Evolutionary conservation across 2,797 vertebrate genomes (phyloP).

Genomic region (Coreius guichenoti): DNA sequence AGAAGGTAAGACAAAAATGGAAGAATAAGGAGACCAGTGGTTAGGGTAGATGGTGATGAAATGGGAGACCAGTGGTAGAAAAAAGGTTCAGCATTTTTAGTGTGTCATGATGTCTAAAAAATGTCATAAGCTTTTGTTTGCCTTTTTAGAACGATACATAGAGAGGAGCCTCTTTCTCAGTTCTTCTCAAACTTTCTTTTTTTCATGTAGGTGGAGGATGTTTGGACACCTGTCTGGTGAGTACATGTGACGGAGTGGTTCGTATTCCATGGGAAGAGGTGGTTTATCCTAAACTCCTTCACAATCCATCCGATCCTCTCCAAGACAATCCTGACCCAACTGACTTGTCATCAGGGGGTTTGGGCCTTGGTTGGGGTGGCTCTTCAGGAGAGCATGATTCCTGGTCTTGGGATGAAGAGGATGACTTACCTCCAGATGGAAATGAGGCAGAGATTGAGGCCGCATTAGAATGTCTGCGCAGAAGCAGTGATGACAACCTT

Average conservation of each 20-base stretch:
- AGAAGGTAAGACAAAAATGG: constrained; percentile 70
- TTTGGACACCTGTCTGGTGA: constrained; percentile 88
- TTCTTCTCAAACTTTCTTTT: constrained; percentile 18
- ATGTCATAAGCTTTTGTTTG: background rate
- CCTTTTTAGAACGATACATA: background rate
- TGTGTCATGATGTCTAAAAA: background rate
- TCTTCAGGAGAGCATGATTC: constrained; percentile 79
- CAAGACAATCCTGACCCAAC: constrained; percentile 62
- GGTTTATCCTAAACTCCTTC: constrained; percentile 90
- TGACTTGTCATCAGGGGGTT: constrained; percentile 73
- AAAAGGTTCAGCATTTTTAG: background rate
- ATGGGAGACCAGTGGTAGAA: background rate
- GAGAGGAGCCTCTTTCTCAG: background rate
- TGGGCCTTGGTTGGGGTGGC: constrained; percentile 74
- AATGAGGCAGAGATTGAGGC: constrained; percentile 64
- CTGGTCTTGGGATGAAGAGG: constrained; percentile 82
- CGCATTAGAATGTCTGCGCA: constrained; percentile 60
- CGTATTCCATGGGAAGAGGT: constrained; percentile 88
- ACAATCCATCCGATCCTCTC: constrained; percentile 77
- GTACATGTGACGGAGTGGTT: constrained; percentile 85
- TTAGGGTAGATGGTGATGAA: background rate
- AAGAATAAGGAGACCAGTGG: background rate
- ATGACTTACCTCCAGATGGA: constrained; percentile 71
- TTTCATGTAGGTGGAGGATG: constrained; percentile 70
- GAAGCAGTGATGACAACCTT: constrained; percentile 73